A percentile compares a stretch with the other conserved stretches of the same genome.
Conservation (phyloP, 2,888 invertebrate genomes). For the Latrodectus elegans region DNA sequence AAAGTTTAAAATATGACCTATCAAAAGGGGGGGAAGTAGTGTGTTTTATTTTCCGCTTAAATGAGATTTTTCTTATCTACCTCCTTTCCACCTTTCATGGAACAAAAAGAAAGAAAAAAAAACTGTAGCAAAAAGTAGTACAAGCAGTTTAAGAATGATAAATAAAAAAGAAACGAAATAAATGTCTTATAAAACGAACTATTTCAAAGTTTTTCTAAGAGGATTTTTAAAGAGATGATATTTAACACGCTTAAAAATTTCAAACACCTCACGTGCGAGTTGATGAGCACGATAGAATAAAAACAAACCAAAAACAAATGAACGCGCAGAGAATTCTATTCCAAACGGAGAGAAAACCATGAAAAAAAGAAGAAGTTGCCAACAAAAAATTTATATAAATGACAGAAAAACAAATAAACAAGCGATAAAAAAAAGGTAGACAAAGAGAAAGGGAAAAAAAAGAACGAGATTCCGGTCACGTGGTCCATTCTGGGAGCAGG, state of each 20-base stretch:
- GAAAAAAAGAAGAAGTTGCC: background rate
- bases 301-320: background rate
- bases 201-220: background rate
- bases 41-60: no score
- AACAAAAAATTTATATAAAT: background rate
- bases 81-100: no score
- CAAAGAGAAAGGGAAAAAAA: background rate
- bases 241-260: background rate
- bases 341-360: background rate
- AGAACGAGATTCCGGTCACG: constrained; percentile 46
- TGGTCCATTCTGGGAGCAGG: constrained; percentile 39
- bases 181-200: background rate
- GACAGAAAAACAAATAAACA: constrained; percentile 9
- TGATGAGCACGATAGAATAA: background rate
- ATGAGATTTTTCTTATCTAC: no score
- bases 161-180: background rate
- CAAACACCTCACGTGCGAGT: background rate
- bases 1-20: no score
- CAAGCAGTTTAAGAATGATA: background rate
- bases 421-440: constrained; percentile 15
- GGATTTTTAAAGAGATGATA: background rate
- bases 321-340: background rate
- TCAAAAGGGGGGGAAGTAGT: background rate
- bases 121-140: no score
- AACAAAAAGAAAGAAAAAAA: no score